These are phyloP conservation scores for Sparus aurata DNA, from an alignment of 2,797 vertebrate genomes.

Conservation along the genomic window DNA sequence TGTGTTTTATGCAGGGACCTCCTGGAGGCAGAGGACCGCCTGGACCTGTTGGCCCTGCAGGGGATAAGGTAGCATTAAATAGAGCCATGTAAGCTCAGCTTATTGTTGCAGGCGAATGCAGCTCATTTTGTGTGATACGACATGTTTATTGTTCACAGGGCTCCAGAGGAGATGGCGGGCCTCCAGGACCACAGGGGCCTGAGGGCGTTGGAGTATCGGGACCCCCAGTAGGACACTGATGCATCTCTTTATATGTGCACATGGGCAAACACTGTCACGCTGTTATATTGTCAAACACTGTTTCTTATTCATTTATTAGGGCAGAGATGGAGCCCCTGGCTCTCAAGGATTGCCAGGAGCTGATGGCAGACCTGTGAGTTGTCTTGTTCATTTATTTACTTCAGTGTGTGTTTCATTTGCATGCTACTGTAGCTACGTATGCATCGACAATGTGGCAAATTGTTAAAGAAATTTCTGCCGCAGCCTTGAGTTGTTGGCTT, in stretches of 20 bases:
- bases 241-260: conserved; percentile 23
- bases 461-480: conserved; percentile 30
- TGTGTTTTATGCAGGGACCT: conserved; percentile 73
- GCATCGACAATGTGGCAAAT: conserved; percentile 32
- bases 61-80: conserved; percentile 74
- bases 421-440: conserved; percentile 24
- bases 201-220: conserved; percentile 82
- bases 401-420: conserved; percentile 13
- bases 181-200: conserved; percentile 87
- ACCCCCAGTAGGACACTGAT: conserved; percentile 82
- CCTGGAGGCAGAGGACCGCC: conserved; percentile 73
- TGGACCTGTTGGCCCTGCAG: conserved; percentile 76
- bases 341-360: conserved; percentile 84
- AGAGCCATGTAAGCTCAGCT: neutral
- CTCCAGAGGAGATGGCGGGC: conserved; percentile 84
- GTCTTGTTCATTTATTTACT: conserved; percentile 24
- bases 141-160: conserved; percentile 83
- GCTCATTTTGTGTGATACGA: neutral
- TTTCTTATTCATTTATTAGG: conserved; percentile 70
- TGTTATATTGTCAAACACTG: conserved; percentile 28
- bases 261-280: neutral
- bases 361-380: conserved; percentile 88
- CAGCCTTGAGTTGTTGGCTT: conserved; percentile 40
- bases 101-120: neutral
- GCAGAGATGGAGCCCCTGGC: conserved; percentile 86